Evolutionary conservation across 2,888 invertebrate species (phyloP).

Genomic region (Nephrocerus scutellatus): DNA sequence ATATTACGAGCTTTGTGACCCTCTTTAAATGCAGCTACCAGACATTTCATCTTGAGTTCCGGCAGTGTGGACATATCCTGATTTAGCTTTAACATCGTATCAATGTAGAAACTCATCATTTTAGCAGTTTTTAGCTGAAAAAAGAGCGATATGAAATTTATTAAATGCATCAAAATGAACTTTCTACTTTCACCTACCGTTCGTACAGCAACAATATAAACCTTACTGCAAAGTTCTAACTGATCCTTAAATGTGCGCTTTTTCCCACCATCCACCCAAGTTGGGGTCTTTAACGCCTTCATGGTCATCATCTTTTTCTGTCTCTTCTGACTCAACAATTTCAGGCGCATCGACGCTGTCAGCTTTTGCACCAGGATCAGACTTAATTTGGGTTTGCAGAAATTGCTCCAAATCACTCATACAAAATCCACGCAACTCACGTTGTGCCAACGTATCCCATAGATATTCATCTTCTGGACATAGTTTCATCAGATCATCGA

Average conservation of each 20-base stretch:
- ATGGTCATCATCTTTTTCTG: too few species aligned
- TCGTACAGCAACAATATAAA: conserved; percentile 50
- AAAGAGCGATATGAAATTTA: not conserved
- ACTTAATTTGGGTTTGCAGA: too few species aligned
- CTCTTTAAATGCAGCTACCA: conserved; percentile 50
- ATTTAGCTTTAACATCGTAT: conserved; percentile 53
- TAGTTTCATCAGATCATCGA: conserved; percentile 50
- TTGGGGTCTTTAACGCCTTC: too few species aligned
- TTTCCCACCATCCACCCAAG: conserved; percentile 23
- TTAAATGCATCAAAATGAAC: too few species aligned
- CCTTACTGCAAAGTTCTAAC: conserved; percentile 48
- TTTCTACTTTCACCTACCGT: too few species aligned
- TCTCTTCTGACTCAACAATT: too few species aligned
- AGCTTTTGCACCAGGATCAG: too few species aligned
- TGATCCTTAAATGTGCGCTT: conserved; percentile 43
- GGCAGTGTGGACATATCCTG: conserved; percentile 47
- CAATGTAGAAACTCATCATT: conserved; percentile 55
- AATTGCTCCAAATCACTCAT: conserved; percentile 34
- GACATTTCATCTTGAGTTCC: conserved; percentile 49
- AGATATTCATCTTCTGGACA: conserved; percentile 51
- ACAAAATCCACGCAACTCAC: conserved; percentile 51
- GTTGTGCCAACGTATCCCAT: conserved; percentile 57
- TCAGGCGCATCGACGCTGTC: too few species aligned
- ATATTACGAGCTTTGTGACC: conserved; percentile 49
- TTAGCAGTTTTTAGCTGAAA: conserved; percentile 46